phyloP scores from a whole-genome alignment of 2,113 vertebrate genomes.

The Sceloporus tristichus region DNA sequence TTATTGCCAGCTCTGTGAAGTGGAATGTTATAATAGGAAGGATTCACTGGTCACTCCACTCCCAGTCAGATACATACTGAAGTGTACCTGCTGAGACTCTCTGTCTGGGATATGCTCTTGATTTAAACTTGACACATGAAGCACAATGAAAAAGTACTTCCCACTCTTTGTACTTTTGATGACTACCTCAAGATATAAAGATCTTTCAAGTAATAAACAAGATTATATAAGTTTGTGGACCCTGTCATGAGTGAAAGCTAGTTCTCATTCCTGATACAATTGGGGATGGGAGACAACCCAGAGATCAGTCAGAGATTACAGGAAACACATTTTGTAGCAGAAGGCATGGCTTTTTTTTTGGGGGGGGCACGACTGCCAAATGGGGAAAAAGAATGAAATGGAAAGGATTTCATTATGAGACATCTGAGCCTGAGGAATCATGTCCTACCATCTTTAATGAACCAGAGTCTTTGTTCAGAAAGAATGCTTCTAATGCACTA shows the following conservation, averaged over 20 bases:
- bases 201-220: not conserved
- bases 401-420: not conserved
- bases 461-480: not conserved
- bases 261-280: too few relatives aligned
- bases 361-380: not conserved
- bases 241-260: too few relatives aligned
- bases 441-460: not conserved
- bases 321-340: not conserved
- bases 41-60: too few relatives aligned
- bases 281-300: too few relatives aligned
- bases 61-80: too few relatives aligned
- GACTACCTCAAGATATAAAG: not conserved
- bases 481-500: not conserved
- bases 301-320: not conserved
- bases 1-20: too few relatives aligned
- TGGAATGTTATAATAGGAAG: too few relatives aligned
- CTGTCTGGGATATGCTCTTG: not conserved
- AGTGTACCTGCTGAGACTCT: too few relatives aligned
- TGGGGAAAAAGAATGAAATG: not conserved
- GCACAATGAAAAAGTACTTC: not conserved
- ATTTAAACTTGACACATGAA: not conserved
- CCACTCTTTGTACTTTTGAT: not conserved
- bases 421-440: not conserved
- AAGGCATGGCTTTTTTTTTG: not conserved
- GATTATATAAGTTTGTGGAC: too few relatives aligned